Base-by-base conservation (phyloP, 92 coral and sea anemone genomes). In the Galaxea fascicularis region DNA sequence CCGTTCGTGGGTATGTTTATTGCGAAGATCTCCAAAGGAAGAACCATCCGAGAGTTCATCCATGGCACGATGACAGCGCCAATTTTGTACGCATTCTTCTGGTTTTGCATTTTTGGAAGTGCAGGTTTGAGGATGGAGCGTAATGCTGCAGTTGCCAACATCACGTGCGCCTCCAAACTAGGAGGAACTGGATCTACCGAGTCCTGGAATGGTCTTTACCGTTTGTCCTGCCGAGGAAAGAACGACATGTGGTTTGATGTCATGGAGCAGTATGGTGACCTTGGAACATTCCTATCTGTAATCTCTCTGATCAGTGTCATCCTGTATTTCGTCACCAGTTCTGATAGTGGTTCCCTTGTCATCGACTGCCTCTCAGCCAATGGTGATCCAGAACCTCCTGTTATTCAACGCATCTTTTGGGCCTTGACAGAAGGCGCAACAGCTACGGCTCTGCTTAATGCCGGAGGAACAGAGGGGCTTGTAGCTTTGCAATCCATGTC, bases 1-100 rank as follows among this genome's bases (percentile, higher is more conserved):
- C 98, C 98, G 62, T 94, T 95, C 74, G 98, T 95, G 47, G 98
- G 98, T 41, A 93, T 90, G 89, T 95, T 95, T 75, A 91, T 95
- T 39, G 98, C 98, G 47, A 93, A 88, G 71, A 94, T 95, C 47
- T 95, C 98, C 41, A 89, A 86, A 28, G 98, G 98, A 68, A 91
- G 98, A 47, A 95, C 98, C 85, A 91, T 95, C 71, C 89, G 86
- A 72, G 85, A 93, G 76, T 94, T 95, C 89, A 95, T 95, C 76
- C 88, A 85, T 45, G 92, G 84, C 70, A 94, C 98, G 8, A 82
- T 94, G 67, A 94, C 98, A 8, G 87, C 92, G 26, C 98, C 98
- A 16, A 90, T 91, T 44, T 27, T 94, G 65, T 94, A 90, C 78
- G 81, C 87, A 18, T 85, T 94, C 86, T 60, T 94, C 91, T 94